A percentile compares a stretch with the other conserved stretches of the same genome.
These are phyloP conservation scores for Molossus molossus DNA, from an alignment of 2,797 vertebrate species.

Conservation along the genomic window DNA sequence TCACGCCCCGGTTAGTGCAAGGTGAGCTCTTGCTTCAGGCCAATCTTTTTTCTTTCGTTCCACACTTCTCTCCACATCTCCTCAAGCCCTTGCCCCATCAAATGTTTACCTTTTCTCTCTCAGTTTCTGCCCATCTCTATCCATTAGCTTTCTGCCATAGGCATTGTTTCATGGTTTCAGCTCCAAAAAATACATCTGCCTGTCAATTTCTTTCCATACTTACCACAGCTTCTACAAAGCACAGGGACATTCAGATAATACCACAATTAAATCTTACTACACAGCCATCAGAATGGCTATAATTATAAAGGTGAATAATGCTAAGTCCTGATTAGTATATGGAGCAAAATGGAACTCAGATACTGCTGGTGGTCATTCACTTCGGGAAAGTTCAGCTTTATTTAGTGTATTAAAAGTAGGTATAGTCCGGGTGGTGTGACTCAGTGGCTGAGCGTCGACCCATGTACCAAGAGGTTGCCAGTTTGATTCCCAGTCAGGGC, in stretches of 20 bases:
- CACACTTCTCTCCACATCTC: background rate
- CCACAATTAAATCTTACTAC: background rate
- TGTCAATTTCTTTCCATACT: background rate
- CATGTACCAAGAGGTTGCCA: too few relatives aligned
- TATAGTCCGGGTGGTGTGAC: too few relatives aligned
- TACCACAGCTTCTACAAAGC: background rate
- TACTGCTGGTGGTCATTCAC: background rate
- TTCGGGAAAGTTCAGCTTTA: background rate
- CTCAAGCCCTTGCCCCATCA: background rate
- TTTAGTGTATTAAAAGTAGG: background rate
- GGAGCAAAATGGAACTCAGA: background rate
- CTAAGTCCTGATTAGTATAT: background rate
- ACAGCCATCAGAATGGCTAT: background rate
- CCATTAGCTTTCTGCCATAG: background rate
- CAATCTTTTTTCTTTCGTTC: background rate
- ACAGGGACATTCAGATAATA: background rate
- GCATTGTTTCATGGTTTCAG: background rate
- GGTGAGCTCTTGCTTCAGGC: background rate
- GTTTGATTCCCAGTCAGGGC: too few relatives aligned
- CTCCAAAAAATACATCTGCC: background rate
- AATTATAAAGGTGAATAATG: background rate
- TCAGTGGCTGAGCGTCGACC: too few relatives aligned
- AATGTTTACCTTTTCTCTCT: background rate
- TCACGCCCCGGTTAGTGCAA: background rate
- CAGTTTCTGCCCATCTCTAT: background rate